These are phyloP conservation scores for Oncorhynchus tshawytscha DNA, from an alignment of 2,113 vertebrate species.

Conservation along the genomic window DNA sequence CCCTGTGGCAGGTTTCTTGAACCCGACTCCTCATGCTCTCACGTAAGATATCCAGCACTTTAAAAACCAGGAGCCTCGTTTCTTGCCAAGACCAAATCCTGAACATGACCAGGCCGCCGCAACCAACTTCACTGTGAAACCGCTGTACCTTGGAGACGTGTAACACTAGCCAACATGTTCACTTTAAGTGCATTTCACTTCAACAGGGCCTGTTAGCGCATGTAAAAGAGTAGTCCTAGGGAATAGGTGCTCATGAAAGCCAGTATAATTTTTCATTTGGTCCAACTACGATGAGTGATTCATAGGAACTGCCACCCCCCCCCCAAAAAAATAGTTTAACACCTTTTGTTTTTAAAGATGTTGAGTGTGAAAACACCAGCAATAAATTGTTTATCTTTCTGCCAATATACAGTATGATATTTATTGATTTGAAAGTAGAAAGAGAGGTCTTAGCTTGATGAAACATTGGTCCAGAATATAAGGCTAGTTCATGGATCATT, in stretches of 20 bases:
- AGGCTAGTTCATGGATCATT: constrained; percentile 13
- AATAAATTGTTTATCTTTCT: constrained; percentile 18
- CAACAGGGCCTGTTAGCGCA: constrained; percentile 20
- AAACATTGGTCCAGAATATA: constrained; percentile 3
- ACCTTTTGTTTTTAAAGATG: constrained; percentile 35
- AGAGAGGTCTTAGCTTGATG: not conserved
- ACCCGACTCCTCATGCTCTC: not conserved
- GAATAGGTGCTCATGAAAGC: constrained; percentile 13
- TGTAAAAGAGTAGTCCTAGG: constrained; percentile 11
- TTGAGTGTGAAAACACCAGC: constrained; percentile 1
- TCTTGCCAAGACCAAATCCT: constrained; percentile 4
- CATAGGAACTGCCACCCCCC: constrained; percentile 14
- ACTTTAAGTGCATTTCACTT: constrained; percentile 17
- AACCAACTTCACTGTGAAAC: constrained; percentile 5
- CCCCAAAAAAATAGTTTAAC: not conserved
- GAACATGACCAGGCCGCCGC: constrained; percentile 3
- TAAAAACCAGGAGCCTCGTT: constrained; percentile 9
- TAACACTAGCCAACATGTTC: constrained; percentile 11
- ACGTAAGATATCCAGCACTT: not conserved
- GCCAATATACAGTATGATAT: not conserved
- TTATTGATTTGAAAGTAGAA: constrained; percentile 15
- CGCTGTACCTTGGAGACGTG: constrained; percentile 11
- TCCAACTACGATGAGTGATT: constrained; percentile 25
- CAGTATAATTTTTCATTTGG: constrained; percentile 18
- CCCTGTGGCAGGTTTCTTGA: not conserved